These are phyloP conservation scores for Neotoxoptera formosana DNA, from an alignment of 1,140 invertebrate genomes.

Conservation along the genomic window DNA sequence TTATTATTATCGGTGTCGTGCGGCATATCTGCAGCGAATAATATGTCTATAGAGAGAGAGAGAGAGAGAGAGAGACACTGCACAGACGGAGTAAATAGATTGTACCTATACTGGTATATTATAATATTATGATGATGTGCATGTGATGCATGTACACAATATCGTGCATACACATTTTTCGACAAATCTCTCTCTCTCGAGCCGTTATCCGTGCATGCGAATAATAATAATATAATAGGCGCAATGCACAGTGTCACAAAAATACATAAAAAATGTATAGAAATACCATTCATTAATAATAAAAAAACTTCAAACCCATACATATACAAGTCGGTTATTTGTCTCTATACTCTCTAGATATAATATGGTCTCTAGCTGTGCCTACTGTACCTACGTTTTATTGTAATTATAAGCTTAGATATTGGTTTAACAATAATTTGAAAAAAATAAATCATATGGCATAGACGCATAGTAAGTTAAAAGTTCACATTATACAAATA, in stretches of 20 bases:
- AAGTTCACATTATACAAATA: background rate
- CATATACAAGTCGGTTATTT: background rate
- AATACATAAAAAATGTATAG: background rate
- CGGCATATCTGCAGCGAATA: background rate
- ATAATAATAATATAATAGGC: background rate
- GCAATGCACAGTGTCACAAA: background rate
- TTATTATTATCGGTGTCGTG: background rate
- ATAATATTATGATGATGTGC: no score
- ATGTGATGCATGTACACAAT: no score
- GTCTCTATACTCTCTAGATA: background rate
- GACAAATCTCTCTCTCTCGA: background rate
- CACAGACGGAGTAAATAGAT: background rate
- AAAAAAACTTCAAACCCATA: background rate
- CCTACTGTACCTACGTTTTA: background rate
- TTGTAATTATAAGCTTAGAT: background rate
- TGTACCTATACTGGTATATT: background rate
- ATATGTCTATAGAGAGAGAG: background rate
- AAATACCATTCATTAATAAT: background rate
- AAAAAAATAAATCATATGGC: background rate
- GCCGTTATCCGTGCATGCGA: background rate
- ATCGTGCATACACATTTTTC: background rate
- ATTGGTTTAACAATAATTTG: background rate
- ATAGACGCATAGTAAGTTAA: background rate
- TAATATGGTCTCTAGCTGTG: background rate
- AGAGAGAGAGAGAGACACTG: background rate